Evolutionary conservation across 64 coral and sea anemone species (phyloP), one percentile per base, ranked within the genome.

Genomic region (Pocillopora verrucosa): DNA sequence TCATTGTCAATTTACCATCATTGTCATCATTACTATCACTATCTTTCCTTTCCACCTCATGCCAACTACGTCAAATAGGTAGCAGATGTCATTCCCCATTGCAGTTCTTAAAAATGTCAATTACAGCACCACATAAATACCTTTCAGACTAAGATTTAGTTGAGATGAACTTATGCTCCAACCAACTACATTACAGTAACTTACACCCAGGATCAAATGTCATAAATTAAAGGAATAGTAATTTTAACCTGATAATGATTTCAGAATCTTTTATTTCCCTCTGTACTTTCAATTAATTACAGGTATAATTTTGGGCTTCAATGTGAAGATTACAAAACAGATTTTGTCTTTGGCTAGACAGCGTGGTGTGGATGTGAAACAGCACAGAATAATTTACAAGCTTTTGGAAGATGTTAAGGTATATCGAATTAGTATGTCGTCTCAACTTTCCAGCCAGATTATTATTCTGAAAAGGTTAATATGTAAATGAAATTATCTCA

Each of bases 261-360:
- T 4, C 41, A 30, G 30, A 30, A 30, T 30, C 30, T 30, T 51
- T 51, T 34, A 80, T 38, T 91, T 41, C 65, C 80, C 1, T 82
- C 17, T 60, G 63, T 15, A 58, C 34, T 26, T 3, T 0, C 3
- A 4, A 7, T 51, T 51, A 4, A 51, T 51, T 34, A 19, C 80
- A 99, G 97, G 97, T 67, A 80, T 95, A 22, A 74, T 99, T 6
- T 94, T 99, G 89, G 83, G 84, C 22, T 99, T 99, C n/a, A 99
- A 99, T 89, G 91, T 99, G 12, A 91, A 90, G 68, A 83, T 82
- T 9, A 70, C 97, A 13, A 95, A 92, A 68, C 91, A 99, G 25
- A 77, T 95, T 0, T 91, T 95, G 51, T 76, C 65, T 24, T 87
- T 99, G 57, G 97, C 97, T 35, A 87, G 95, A 60, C 90, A 92